Percentiles rank a stretch among this genome's conserved stretches.
phyloP scores from a whole-genome alignment of 1,140 invertebrate genomes.

The Pogonognathellus flavescens region DNA sequence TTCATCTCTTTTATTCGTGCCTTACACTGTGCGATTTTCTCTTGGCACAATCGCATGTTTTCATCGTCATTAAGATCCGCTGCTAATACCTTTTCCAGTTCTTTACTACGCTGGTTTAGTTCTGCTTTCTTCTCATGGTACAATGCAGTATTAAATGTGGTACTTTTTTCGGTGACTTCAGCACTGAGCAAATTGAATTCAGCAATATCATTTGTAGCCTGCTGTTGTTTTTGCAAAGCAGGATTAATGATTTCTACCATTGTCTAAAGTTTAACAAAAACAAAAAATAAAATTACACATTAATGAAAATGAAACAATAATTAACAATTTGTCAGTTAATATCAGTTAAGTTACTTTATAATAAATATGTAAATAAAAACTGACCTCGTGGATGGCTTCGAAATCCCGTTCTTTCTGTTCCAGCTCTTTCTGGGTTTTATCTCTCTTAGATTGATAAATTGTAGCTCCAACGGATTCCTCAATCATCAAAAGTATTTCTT shows the following conservation, averaged over 20 bases:
- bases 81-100: background rate
- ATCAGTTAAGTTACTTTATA: too few species aligned
- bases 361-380: too few species aligned
- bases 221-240: slow-evolving; percentile 54
- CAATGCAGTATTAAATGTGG: background rate
- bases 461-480: slow-evolving; percentile 99
- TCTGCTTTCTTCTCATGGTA: slow-evolving; percentile 68
- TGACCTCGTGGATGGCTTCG: slow-evolving; percentile 86
- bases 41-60: background rate
- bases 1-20: slow-evolving; percentile 57
- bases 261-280: background rate
- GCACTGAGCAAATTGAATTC: slow-evolving; percentile 70
- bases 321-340: too few species aligned
- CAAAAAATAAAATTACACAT: background rate
- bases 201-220: slow-evolving; percentile 61
- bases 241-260: slow-evolving; percentile 52
- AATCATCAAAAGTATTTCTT: slow-evolving; percentile 98
- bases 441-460: slow-evolving; percentile 96
- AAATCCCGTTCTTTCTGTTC: slow-evolving; percentile 95
- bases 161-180: slow-evolving; percentile 69
- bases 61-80: slow-evolving; percentile 42
- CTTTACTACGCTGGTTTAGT: background rate
- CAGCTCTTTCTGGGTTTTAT: slow-evolving; percentile 87
- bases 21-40: slow-evolving; percentile 58
- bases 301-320: background rate